phyloP scores from a whole-genome alignment of 2,113 vertebrate species.

The Panthera leo region DNA sequence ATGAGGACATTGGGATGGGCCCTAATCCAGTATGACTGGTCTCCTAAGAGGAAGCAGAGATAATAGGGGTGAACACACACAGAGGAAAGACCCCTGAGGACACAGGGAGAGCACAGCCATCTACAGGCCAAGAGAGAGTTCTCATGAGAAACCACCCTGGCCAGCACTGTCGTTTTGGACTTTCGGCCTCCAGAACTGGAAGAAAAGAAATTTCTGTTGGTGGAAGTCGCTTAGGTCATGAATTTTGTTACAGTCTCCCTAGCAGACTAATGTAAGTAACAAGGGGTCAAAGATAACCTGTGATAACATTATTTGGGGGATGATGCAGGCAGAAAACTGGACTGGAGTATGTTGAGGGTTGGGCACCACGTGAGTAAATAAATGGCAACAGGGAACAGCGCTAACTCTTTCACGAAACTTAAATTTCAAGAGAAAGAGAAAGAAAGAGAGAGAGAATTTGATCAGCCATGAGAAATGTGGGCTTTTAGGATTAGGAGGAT shows the following conservation, averaged over 20 bases:
- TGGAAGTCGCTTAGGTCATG: not conserved
- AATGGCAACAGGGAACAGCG: not conserved
- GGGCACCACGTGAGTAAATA: not conserved
- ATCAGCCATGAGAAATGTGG: not conserved
- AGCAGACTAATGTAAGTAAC: not conserved
- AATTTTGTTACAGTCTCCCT: not conserved
- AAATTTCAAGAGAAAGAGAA: not conserved
- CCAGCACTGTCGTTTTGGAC: not conserved
- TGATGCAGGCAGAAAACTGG: not conserved
- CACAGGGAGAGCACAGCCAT: not conserved
- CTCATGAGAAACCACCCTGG: not conserved
- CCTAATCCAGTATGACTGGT: not conserved
- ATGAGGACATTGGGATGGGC: not conserved
- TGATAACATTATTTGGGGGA: not conserved
- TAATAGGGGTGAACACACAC: accelerated
- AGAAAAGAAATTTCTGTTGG: not conserved
- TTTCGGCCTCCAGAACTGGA: not conserved
- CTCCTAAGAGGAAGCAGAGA: not conserved
- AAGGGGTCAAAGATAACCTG: no score
- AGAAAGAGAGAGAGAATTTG: no score
- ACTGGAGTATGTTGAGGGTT: not conserved
- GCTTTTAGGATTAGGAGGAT: not conserved
- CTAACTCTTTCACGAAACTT: not conserved
- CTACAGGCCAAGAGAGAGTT: not conserved
- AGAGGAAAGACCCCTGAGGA: not conserved